Conservation (phyloP, 2,113 vertebrate genomes). For the Passer montanus region DNA sequence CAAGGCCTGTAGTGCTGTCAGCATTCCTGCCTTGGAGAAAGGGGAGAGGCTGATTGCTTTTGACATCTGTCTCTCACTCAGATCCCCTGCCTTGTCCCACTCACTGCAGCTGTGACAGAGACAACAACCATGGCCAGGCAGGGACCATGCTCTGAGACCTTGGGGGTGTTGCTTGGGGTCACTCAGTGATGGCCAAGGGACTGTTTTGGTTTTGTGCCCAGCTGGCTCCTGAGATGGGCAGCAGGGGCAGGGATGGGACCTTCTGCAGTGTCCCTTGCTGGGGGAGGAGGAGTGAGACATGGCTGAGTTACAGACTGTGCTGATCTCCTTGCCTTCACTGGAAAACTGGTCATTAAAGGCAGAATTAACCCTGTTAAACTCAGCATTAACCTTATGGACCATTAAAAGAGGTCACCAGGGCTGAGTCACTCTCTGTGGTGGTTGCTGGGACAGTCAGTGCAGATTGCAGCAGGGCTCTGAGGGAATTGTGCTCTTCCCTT, state of each 20-base stretch:
- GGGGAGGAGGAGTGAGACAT: neutral
- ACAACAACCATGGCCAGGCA: fast-evolving
- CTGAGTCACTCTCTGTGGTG: neutral
- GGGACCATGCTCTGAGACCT: neutral
- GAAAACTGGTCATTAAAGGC: neutral
- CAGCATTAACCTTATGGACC: neutral
- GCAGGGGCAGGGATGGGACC: neutral
- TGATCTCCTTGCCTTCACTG: neutral
- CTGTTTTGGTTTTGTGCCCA: neutral
- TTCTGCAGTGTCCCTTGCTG: neutral
- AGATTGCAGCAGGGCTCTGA: neutral
- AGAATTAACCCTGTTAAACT: neutral
- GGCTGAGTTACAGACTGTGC: neutral
- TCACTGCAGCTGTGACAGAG: neutral
- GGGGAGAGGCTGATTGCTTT: neutral
- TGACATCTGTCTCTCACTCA: neutral
- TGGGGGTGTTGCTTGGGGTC: neutral
- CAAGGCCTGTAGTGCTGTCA: neutral
- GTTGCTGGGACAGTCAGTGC: neutral
- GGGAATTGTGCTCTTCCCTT: neutral
- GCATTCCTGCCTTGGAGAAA: neutral
- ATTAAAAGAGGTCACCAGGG: neutral
- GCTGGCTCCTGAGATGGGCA: neutral
- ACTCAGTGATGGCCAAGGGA: fast-evolving
- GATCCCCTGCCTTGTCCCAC: neutral